Evolutionary conservation across 2,113 vertebrate species (phyloP).

Genomic region (Phylloscopus trochiloides): DNA sequence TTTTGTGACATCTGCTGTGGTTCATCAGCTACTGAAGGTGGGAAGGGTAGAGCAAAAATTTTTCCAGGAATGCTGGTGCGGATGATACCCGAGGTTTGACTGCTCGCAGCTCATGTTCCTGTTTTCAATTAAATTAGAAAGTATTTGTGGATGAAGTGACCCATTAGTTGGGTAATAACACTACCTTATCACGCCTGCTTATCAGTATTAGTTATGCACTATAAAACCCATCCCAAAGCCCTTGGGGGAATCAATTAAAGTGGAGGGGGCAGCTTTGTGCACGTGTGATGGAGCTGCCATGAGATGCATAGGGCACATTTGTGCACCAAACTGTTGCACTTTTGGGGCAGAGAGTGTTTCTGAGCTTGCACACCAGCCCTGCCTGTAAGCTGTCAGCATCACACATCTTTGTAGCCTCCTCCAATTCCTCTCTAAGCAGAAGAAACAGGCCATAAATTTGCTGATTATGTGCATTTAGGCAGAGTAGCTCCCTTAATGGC

Average conservation of each 20-base stretch:
- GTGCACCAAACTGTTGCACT: background rate
- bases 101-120: background rate
- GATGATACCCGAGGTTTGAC: background rate
- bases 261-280: background rate
- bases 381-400: constrained; percentile 13
- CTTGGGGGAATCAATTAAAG: constrained; percentile 47
- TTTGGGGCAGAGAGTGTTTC: background rate
- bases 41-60: background rate
- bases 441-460: constrained; percentile 61
- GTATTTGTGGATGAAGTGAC: constrained; percentile 51
- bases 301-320: background rate
- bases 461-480: constrained; percentile 59
- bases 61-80: background rate
- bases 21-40: constrained; percentile 21
- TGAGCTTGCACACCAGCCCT: background rate
- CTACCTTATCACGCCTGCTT: constrained; percentile 64
- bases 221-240: constrained; percentile 54
- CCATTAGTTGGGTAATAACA: constrained; percentile 59
- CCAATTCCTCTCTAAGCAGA: background rate
- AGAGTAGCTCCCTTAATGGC: constrained; percentile 52
- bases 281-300: background rate
- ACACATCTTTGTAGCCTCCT: background rate
- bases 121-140: constrained; percentile 64
- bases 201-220: constrained; percentile 70
- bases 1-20: background rate